Percentiles rank a stretch among this genome's conserved stretches.
Conservation (phyloP, 2,888 invertebrate species). For the Metopia argyrocephala region DNA sequence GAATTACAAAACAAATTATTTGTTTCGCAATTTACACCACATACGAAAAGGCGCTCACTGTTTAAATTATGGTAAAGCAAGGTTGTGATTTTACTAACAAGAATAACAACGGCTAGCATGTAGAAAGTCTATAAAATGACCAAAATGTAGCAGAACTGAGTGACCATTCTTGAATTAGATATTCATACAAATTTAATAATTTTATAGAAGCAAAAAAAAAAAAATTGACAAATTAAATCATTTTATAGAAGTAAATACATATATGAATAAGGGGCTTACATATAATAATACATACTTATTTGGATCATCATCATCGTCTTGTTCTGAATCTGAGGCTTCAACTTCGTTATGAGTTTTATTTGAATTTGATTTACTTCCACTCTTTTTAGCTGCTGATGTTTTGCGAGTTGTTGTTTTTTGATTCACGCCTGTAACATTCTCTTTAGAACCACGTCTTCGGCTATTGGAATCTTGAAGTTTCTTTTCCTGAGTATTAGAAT, state of each 20-base stretch:
- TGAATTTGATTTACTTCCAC: constrained; percentile 61
- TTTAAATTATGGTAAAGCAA: too few relatives aligned
- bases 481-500: constrained; percentile 54
- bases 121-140: too few relatives aligned
- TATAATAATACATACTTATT: constrained; percentile 80
- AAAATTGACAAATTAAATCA: background rate
- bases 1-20: too few relatives aligned
- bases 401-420: constrained; percentile 46
- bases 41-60: too few relatives aligned
- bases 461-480: constrained; percentile 46
- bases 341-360: constrained; percentile 70
- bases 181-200: background rate
- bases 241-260: too few relatives aligned
- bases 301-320: constrained; percentile 94
- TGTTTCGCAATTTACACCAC: too few relatives aligned
- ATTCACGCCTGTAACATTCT: constrained; percentile 35
- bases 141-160: too few relatives aligned
- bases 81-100: too few relatives aligned
- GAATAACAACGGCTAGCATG: too few relatives aligned
- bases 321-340: constrained; percentile 78
- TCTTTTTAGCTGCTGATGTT: constrained; percentile 37
- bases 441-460: constrained; percentile 63
- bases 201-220: background rate
- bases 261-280: too few relatives aligned
- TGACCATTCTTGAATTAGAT: too few relatives aligned